Evolutionary conservation across 2,797 vertebrate species (phyloP), one percentile per base, ranked within the genome.

Genomic region (Rhynchotus rufescens): DNA sequence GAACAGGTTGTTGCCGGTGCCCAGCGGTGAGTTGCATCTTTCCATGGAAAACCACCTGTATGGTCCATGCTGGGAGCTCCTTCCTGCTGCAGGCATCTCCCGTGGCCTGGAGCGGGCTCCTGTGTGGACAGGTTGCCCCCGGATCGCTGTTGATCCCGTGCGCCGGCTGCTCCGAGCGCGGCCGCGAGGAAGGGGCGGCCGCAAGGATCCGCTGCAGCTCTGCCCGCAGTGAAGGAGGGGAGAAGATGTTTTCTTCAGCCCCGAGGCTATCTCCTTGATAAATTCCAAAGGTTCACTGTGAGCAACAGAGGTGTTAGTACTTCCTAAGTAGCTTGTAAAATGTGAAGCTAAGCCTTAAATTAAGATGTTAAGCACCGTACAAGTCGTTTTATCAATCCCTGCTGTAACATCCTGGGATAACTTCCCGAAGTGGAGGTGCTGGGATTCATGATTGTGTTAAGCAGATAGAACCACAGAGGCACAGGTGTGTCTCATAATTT

Each of bases 261-360:
- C 66, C 90, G 88, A 67, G 86, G 73, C 87, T 81, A 20, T 74
- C 69, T 94, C 20, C 89, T 65, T 84, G 78, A 78, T 80, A 79
- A n/a, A 86, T 91, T 95, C 93, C 80, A 82, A 80, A 93, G 67
- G 61, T 91, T 92, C 6, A 8, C 81, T 86, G 68, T 71, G 75
- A 91, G 80, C 79, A 91, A 16, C 61, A 80, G 87, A 92, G 82
- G 38, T 82, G 61, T 74, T 89, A 54, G 36, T 30, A 12, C 72
- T 88, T 92, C 25, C 44, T 56, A 86, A 89, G 71, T 81, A 78
- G 51, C 86, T 88, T 86, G 80, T 88, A 80, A 84, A 94, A 86
- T 65, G 49, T 25, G 45, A 84, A 88, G 61, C 73, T 88, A 80
- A 94, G 81, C 81, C 57, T 84, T 90, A 81, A 93, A 88, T 80